Evolutionary conservation across 1,140 invertebrate genomes (phyloP), one percentile per base, ranked within the genome.

Genomic region (Patella vulgata): DNA sequence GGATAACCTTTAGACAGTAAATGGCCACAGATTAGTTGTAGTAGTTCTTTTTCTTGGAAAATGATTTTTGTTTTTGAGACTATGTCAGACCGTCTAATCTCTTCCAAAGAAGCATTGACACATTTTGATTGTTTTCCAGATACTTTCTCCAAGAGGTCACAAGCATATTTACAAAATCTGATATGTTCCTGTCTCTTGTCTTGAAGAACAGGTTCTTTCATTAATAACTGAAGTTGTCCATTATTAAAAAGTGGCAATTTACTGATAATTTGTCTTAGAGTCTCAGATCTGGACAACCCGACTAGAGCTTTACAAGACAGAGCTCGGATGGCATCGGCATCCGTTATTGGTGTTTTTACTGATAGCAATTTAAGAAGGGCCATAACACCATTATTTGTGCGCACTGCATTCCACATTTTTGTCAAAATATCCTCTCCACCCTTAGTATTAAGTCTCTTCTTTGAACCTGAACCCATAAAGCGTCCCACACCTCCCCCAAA

Each of bases 341-440:
- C 96, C 1, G 95, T 98, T 25, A 98, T 94, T 0, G 97, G 96
- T 11, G 91, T 91, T 86, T 97, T 98, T 6, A 93, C 90, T 81
- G 92, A 90, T 89, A 99, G 91, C 39, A 97, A 85, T 66, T 88
- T 86, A 31, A 89, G 78, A 17, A 89, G 73, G 25, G 86, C 93
- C 91, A 97, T 96, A 55, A 97, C 97, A n/a, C 95, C 95, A 85
- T 97, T 97, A 82, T 96, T 97, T 1, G 90, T 90, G 64, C 96
- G 86, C 3, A 97, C 90, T 68, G 91, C 92, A 81, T 96, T 94
- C 95, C 95, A 98, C 31, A 98, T 90, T 80, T 92, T 93, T 77
- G 91, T 90, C 58, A 96, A 90, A 3, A 96, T 85, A 73, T 96
- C 94, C 82, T 96, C 93, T 59, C 90, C 91, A 54, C 88, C 90